Evolutionary conservation across 35 echinoderm and acorn worm genomes (phyloP).

Genomic region (Chiridota heheva): DNA sequence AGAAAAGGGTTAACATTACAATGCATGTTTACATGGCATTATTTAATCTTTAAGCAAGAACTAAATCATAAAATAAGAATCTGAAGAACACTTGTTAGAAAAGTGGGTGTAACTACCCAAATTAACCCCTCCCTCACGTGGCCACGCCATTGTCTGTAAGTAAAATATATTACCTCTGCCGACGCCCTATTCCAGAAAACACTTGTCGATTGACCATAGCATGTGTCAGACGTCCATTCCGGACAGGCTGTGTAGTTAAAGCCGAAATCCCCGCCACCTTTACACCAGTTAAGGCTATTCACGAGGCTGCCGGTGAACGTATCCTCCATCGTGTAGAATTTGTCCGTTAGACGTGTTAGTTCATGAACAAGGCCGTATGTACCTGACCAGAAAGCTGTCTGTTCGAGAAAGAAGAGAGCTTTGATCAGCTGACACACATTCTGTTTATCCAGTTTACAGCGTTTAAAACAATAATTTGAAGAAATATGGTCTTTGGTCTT

Average conservation of each 20-base stretch:
- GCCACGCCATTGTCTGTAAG: too few species aligned
- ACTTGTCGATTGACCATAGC: constrained; percentile 34
- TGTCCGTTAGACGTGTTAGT: background rate
- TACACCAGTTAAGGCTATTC: constrained; percentile 38
- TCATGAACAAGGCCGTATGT: constrained; percentile 35
- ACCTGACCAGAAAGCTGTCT: constrained; percentile 50
- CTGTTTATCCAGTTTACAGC: too few species aligned
- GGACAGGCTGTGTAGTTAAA: constrained; percentile 5
- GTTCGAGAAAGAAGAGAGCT: background rate
- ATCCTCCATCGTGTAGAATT: constrained; percentile 35
- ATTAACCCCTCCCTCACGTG: too few species aligned
- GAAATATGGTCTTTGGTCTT: too few species aligned
- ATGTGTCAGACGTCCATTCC: constrained; percentile 17
- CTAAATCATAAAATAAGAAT: too few species aligned
- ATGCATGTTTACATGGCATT: too few species aligned
- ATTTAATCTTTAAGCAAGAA: too few species aligned
- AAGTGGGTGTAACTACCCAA: too few species aligned
- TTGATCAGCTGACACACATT: too few species aligned
- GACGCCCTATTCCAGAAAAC: constrained; percentile 42
- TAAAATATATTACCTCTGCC: constrained; percentile 18
- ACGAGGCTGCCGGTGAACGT: constrained; percentile 40
- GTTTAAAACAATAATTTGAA: too few species aligned
- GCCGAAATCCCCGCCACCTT: constrained; percentile 1
- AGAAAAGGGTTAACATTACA: too few species aligned
- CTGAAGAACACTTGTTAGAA: too few species aligned